These are phyloP conservation scores for Callyntrura guangdongensis DNA, from an alignment of 2,888 invertebrate species.

Conservation along the genomic window DNA sequence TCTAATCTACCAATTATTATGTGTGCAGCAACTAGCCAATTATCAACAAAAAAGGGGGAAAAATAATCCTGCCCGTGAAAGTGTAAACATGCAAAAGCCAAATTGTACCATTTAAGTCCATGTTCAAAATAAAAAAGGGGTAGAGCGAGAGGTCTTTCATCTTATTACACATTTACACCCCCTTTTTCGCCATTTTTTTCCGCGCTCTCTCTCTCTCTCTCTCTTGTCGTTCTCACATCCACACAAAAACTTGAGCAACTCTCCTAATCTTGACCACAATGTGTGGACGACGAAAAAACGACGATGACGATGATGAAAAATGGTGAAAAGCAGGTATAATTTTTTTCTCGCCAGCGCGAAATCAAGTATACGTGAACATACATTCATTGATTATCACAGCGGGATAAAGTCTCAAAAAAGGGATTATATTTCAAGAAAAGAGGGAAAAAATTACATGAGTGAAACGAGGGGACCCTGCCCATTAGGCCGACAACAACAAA, in stretches of 20 bases:
- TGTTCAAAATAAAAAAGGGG: slow-evolving; percentile 48
- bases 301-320: slow-evolving; percentile 18
- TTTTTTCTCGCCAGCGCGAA: slow-evolving; percentile 27
- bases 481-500: no score
- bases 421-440: neutral
- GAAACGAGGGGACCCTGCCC: slow-evolving; percentile 20
- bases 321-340: slow-evolving; percentile 19
- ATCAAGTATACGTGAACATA: slow-evolving; percentile 14
- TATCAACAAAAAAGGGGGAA: neutral
- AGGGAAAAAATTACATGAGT: neutral
- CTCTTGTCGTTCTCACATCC: slow-evolving; percentile 15
- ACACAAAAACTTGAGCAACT: no score
- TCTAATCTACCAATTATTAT: slow-evolving; percentile 1
- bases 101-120: slow-evolving; percentile 42
- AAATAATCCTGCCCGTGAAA: slow-evolving; percentile 39
- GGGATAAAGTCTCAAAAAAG: slow-evolving; percentile 62
- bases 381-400: slow-evolving; percentile 76
- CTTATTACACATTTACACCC: slow-evolving; percentile 50
- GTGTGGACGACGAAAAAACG: no score
- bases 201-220: no score
- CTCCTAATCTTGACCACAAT: no score
- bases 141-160: slow-evolving; percentile 53
- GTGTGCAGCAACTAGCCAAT: slow-evolving; percentile 21
- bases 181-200: slow-evolving; percentile 47
- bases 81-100: slow-evolving; percentile 64